Conservation (phyloP, 2,888 invertebrate species). For the Phrixothrix hirtus region DNA sequence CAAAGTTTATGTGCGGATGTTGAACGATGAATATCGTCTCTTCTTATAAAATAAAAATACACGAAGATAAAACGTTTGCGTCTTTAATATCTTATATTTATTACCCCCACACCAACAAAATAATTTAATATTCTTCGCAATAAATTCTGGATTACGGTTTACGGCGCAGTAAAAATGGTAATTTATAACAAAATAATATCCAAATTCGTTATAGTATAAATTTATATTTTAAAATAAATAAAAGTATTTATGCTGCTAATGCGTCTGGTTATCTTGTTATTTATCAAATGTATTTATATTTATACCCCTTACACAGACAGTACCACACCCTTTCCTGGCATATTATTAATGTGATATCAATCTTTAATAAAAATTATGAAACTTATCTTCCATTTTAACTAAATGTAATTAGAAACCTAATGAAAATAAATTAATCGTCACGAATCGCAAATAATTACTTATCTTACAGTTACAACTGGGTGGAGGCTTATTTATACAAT, state of each 20-base stretch:
- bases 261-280: conserved; percentile 43
- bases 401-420: conserved; percentile 31
- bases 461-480: conserved; percentile 22
- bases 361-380: conserved; percentile 54
- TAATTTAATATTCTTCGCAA: conserved; percentile 58
- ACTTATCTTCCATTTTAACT: conserved; percentile 45
- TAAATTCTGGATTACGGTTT: conserved; percentile 58
- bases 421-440: conserved; percentile 32
- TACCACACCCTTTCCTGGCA: conserved; percentile 38
- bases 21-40: conserved; percentile 54
- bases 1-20: conserved; percentile 54
- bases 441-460: conserved; percentile 31
- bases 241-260: conserved; percentile 48
- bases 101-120: conserved; percentile 54
- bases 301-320: conserved; percentile 33
- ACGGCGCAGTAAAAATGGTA: conserved; percentile 57
- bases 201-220: conserved; percentile 46
- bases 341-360: conserved; percentile 54
- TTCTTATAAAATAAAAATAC: conserved; percentile 52
- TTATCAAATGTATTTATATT: conserved; percentile 46
- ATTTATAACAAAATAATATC: conserved; percentile 57
- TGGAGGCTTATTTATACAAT: conserved; percentile 11
- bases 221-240: conserved; percentile 42
- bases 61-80: conserved; percentile 49
- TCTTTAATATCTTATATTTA: conserved; percentile 58